Evolutionary conservation across 37 sponge, comb jelly and placozoan genomes (phyloP).

Genomic region (Beroe forskalii): DNA sequence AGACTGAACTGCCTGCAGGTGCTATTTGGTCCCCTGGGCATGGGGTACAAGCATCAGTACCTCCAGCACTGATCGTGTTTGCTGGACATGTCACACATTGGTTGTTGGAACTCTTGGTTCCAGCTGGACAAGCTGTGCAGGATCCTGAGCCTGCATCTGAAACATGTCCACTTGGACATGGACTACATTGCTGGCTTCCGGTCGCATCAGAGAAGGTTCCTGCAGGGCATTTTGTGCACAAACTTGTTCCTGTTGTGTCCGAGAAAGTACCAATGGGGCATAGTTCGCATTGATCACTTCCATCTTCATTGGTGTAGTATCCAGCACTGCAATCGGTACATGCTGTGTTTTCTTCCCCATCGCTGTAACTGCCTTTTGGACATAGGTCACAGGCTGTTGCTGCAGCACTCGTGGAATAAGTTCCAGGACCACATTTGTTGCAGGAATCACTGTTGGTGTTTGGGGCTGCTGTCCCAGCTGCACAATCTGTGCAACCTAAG

Average conservation of each 20-base stretch:
- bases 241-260: not conserved
- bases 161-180: conserved; percentile 22
- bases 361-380: not conserved
- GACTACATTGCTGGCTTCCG: not conserved
- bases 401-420: not conserved
- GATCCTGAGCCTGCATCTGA: not conserved
- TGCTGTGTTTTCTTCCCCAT: conserved; percentile 36
- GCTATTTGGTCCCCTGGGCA: not conserved
- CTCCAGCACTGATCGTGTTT: conserved; percentile 42
- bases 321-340: not conserved
- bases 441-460: not conserved
- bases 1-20: not conserved
- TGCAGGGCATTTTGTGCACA: not conserved
- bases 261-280: conserved; percentile 36
- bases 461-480: conserved; percentile 34
- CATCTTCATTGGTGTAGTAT: conserved; percentile 38
- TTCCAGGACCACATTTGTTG: conserved; percentile 45
- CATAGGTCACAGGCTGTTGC: conserved; percentile 21
- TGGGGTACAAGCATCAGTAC: conserved; percentile 11
- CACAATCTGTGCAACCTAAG: not conserved
- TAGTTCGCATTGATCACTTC: not conserved
- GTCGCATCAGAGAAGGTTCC: conserved; percentile 16
- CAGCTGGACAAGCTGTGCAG: conserved; percentile 49
- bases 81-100: conserved; percentile 7
- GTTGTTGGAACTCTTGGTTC: not conserved